Conservation (phyloP, 2,888 invertebrate species). For the Dicranocentrus wangi region DNA sequence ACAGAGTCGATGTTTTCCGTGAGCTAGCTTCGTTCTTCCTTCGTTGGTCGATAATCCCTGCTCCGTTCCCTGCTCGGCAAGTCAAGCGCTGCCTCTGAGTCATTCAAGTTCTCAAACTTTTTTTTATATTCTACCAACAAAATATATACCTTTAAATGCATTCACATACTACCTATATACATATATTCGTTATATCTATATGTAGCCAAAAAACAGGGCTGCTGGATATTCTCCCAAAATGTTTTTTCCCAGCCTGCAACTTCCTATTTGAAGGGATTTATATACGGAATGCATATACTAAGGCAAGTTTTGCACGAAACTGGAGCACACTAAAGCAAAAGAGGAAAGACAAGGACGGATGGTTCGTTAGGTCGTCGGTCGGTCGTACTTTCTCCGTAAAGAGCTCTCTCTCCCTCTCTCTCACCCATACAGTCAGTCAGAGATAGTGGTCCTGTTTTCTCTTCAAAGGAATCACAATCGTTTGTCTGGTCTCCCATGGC, state of each 20-base stretch:
- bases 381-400: background rate
- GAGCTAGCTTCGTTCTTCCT: background rate
- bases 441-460: background rate
- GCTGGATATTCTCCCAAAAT: too few species aligned
- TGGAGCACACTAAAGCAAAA: background rate
- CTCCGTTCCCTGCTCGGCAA: background rate
- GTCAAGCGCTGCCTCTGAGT: background rate
- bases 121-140: background rate
- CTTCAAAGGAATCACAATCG: background rate
- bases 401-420: background rate
- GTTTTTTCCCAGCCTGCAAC: too few species aligned
- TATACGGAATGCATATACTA: too few species aligned
- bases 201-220: too few species aligned
- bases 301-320: too few species aligned
- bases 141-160: too few species aligned
- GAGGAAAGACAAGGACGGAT: background rate
- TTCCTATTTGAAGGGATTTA: too few species aligned
- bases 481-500: too few species aligned
- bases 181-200: too few species aligned
- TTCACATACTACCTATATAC: too few species aligned
- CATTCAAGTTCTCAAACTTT: background rate
- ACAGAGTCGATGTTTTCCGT: conserved; percentile 8
- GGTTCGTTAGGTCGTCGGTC: conserved; percentile 1
- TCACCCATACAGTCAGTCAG: background rate
- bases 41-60: background rate